Percentiles rank a stretch among this genome's conserved stretches.
phyloP scores from a whole-genome alignment of 2,888 invertebrate genomes.

The Agrypnus murinus region DNA sequence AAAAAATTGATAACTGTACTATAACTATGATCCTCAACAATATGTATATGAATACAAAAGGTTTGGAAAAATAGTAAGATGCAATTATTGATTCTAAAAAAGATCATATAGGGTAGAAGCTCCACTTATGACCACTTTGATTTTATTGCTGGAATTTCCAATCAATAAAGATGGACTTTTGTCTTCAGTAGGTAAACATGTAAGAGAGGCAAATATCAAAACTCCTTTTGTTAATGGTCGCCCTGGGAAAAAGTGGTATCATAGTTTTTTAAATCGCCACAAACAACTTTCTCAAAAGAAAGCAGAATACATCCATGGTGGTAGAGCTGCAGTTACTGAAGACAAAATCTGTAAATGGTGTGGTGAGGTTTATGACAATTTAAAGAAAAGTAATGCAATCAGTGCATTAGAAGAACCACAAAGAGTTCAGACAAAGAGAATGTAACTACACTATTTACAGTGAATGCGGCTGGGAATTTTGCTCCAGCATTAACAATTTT shows the following conservation, averaged over 20 bases:
- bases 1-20: no score
- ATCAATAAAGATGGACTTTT: constrained; percentile 10
- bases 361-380: no score
- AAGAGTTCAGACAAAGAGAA: constrained; percentile 8
- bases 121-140: no score
- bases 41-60: no score
- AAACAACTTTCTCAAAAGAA: background rate
- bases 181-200: background rate
- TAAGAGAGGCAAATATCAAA: background rate
- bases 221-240: background rate
- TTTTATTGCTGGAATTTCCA: no score
- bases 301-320: background rate
- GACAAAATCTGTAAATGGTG: background rate
- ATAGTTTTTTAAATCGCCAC: background rate
- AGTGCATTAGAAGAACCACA: no score
- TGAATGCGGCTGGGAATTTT: background rate
- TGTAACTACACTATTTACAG: constrained; percentile 5
- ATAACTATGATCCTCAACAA: no score
- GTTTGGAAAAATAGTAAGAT: no score
- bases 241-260: background rate
- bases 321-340: background rate
- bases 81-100: no score
- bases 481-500: constrained; percentile 4
- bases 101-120: no score
- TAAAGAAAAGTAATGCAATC: no score